Evolutionary conservation across 2,888 invertebrate species (phyloP).

Genomic region (Anagyrus pseudococci): DNA sequence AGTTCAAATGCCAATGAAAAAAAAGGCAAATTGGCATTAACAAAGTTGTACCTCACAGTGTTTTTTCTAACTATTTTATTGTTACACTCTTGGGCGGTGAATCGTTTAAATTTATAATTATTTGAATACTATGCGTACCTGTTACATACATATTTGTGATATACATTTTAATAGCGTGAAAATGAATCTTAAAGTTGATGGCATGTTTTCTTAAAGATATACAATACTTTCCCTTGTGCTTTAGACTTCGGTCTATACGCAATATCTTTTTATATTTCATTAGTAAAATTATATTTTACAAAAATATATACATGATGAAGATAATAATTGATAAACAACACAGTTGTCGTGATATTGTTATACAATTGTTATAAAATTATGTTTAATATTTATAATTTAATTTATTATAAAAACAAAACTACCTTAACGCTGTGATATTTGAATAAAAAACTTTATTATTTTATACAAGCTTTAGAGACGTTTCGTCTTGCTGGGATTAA

Average conservation of each 20-base stretch:
- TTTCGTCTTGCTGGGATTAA: slow-evolving; percentile 11
- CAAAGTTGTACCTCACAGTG: slow-evolving; percentile 29
- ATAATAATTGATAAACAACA: background rate
- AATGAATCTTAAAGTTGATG: background rate
- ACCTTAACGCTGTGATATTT: background rate
- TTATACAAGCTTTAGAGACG: slow-evolving; percentile 12
- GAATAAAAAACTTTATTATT: background rate
- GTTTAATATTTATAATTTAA: background rate
- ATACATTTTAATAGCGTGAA: background rate
- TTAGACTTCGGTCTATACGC: too few relatives aligned
- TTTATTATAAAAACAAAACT: background rate
- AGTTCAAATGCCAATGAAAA: slow-evolving; percentile 21
- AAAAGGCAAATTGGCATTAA: slow-evolving; percentile 23
- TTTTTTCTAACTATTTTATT: slow-evolving; percentile 24
- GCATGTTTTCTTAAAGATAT: too few relatives aligned
- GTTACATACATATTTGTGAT: background rate
- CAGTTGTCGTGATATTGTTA: background rate
- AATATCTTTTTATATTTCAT: background rate
- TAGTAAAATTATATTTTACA: background rate
- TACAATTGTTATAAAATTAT: background rate
- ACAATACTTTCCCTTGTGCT: too few relatives aligned
- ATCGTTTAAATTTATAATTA: slow-evolving; percentile 23
- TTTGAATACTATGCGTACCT: slow-evolving; percentile 20
- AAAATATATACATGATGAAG: background rate
- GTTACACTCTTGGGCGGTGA: slow-evolving; percentile 28